phyloP scores from a whole-genome alignment of 1,140 invertebrate genomes.

The Drosophila carrolli region DNA sequence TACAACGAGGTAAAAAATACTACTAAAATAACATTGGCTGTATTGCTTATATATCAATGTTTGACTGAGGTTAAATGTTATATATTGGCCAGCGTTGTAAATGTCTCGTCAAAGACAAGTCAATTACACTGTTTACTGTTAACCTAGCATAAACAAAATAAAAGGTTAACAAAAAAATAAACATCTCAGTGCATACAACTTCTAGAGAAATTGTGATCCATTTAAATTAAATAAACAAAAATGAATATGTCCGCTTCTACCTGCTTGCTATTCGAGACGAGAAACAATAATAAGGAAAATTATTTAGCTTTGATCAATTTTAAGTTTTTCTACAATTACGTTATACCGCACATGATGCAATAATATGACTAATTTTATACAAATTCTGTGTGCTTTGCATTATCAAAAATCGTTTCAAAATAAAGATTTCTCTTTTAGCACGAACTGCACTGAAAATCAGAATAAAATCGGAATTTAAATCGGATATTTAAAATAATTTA shows the following conservation, averaged over 20 bases:
- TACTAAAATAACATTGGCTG: conserved; percentile 1
- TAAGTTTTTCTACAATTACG: not conserved
- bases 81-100: not conserved
- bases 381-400: too few relatives aligned
- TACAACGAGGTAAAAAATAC: conserved; percentile 7
- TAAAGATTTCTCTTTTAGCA: too few relatives aligned
- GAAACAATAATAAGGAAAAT: not conserved
- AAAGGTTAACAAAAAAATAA: too few relatives aligned
- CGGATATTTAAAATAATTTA: too few relatives aligned
- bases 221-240: not conserved
- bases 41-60: not conserved
- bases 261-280: not conserved
- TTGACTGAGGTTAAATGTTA: too few relatives aligned
- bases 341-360: not conserved
- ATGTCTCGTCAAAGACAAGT: not conserved
- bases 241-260: not conserved
- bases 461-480: too few relatives aligned
- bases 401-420: too few relatives aligned
- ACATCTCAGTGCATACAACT: too few relatives aligned
- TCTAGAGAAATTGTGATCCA: too few relatives aligned
- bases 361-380: not conserved
- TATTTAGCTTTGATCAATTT: too few relatives aligned
- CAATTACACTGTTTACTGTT: not conserved
- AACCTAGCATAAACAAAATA: too few relatives aligned
- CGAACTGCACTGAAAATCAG: too few relatives aligned